Conservation (phyloP, 2,888 invertebrate species). For the Clusia tigrina region DNA sequence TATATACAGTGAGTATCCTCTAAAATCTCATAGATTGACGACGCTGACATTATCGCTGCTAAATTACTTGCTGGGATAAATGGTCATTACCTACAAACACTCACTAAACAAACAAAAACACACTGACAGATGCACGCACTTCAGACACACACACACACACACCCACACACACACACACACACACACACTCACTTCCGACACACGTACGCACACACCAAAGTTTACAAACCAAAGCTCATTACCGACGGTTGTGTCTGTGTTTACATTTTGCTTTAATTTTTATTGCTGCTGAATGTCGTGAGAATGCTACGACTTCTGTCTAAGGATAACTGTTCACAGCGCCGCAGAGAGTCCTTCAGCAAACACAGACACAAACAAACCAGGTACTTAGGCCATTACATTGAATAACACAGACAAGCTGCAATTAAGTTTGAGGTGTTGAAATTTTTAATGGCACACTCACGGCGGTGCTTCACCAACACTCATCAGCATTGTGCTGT, state of each 20-base stretch:
- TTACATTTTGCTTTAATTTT: slow-evolving; percentile 42
- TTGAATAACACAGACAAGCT: too few species aligned
- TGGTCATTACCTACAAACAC: not conserved
- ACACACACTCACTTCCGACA: slow-evolving; percentile 3
- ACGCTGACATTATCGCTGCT: not conserved
- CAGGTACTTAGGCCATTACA: too few species aligned
- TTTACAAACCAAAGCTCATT: not conserved
- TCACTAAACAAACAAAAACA: not conserved
- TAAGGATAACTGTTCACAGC: too few species aligned
- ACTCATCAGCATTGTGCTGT: slow-evolving; percentile 1
- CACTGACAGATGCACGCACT: not conserved
- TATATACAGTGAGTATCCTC: too few species aligned
- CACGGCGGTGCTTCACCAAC: slow-evolving; percentile 32
- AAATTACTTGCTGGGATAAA: not conserved
- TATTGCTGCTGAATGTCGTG: slow-evolving; percentile 21
- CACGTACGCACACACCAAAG: not conserved
- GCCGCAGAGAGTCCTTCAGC: too few species aligned
- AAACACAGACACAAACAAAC: too few species aligned
- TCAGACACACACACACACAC: not conserved
- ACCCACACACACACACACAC: not conserved
- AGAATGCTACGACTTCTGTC: not conserved
- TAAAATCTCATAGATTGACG: too few species aligned
- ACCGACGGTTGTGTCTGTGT: not conserved
- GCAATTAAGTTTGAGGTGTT: too few species aligned
- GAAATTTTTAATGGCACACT: slow-evolving; percentile 49